Evolutionary conservation across 2,797 vertebrate species (phyloP).

Genomic region (Alauda arvensis): DNA sequence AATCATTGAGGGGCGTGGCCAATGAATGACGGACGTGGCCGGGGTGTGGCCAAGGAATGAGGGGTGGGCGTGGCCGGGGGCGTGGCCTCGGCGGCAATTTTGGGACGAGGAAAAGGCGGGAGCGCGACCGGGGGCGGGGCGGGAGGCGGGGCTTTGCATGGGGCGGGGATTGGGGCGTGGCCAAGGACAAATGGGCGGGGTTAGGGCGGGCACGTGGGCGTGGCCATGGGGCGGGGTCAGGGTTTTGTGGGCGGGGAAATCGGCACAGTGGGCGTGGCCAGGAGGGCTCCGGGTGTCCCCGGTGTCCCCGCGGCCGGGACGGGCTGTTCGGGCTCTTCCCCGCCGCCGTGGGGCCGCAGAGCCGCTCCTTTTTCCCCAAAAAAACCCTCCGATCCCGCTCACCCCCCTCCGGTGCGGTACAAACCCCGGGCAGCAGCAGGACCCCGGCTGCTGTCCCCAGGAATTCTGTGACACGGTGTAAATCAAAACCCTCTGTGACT

Average conservation of each 20-base stretch:
- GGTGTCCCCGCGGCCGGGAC: not conserved
- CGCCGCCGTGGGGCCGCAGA: not conserved
- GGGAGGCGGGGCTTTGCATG: too few relatives aligned
- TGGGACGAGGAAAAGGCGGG: not conserved
- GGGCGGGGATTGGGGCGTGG: not conserved
- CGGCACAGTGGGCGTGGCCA: not conserved
- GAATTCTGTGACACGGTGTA: not conserved
- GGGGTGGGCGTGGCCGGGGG: not conserved
- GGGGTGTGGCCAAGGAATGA: not conserved
- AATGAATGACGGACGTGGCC: too few relatives aligned
- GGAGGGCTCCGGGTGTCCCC: not conserved
- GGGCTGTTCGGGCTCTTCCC: not conserved
- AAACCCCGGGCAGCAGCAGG: not conserved
- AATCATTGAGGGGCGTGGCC: too few relatives aligned
- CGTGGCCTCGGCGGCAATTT: not conserved
- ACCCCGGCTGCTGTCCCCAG: not conserved
- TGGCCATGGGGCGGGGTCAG: not conserved
- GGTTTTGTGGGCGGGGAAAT: not conserved
- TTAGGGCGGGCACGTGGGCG: not conserved
- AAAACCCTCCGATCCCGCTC: not conserved
- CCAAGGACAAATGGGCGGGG: too few relatives aligned
- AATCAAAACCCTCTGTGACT: not conserved
- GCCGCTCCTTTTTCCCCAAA: not conserved
- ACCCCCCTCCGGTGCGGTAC: too few relatives aligned
- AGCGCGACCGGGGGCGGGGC: fast-evolving